These are phyloP conservation scores for Onychostruthus taczanowskii DNA, from an alignment of 2,113 vertebrate species.

Conservation along the genomic window DNA sequence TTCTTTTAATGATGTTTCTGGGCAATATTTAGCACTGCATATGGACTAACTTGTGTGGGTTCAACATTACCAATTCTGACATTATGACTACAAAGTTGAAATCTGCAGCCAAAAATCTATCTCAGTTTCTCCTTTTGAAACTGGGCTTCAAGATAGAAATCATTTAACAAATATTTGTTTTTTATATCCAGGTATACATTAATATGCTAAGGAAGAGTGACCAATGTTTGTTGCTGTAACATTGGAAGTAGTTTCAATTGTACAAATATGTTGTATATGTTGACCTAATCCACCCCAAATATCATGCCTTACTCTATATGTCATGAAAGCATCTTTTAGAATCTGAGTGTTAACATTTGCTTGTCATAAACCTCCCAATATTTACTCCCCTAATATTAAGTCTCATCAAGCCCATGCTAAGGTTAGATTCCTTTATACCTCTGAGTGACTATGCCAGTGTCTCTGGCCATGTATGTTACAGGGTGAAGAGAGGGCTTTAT, in stretches of 20 bases:
- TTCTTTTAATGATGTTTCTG: not conserved
- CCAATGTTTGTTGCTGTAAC: not conserved
- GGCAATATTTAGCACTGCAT: not conserved
- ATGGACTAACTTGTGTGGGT: not conserved
- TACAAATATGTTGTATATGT: not conserved
- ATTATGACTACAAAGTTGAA: not conserved
- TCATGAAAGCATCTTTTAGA: not conserved
- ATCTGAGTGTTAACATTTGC: not conserved
- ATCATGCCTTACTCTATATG: not conserved
- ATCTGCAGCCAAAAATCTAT: not conserved
- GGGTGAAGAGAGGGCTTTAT: not conserved
- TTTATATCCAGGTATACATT: not conserved
- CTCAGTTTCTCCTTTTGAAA: not conserved
- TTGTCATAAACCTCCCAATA: not conserved
- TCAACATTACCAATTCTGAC: not conserved
- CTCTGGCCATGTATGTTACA: not conserved
- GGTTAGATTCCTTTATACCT: not conserved
- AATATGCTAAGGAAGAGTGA: not conserved
- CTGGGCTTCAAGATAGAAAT: not conserved
- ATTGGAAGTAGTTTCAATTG: not conserved
- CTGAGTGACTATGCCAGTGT: not conserved
- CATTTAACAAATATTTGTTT: not conserved
- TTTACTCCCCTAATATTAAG: not conserved
- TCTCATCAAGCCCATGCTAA: not conserved
- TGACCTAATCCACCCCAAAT: not conserved